Conservation (phyloP, 2,888 invertebrate species). For the Hypolimnas misippus region DNA sequence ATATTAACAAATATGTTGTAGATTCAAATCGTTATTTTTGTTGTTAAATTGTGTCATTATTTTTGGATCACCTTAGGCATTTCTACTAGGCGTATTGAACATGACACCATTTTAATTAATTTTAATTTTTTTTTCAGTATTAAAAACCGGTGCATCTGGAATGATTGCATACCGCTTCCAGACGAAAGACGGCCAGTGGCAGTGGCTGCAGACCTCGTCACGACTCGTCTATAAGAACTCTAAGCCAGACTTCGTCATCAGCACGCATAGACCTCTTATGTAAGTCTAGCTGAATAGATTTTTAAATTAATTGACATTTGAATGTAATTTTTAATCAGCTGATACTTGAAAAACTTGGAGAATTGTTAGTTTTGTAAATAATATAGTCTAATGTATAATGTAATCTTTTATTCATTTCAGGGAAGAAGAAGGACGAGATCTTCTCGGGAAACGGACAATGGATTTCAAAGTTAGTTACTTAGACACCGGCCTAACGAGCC, state of each 20-base stretch:
- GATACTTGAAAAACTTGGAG: too few species aligned
- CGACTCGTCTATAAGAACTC: constrained; percentile 99
- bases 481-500: constrained; percentile 95
- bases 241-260: constrained; percentile 99
- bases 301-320: neutral
- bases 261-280: constrained; percentile 99
- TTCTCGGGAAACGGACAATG: constrained; percentile 98
- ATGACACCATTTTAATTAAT: neutral
- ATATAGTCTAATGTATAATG: too few species aligned
- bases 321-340: neutral
- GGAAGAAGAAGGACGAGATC: constrained; percentile 99
- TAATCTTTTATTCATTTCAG: too few species aligned
- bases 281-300: constrained; percentile 73
- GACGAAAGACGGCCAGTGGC: constrained; percentile 96
- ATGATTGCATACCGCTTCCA: constrained; percentile 99
- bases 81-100: neutral
- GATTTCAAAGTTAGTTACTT: constrained; percentile 99
- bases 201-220: constrained; percentile 98
- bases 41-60: too few species aligned
- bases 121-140: constrained; percentile 86
- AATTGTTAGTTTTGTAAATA: too few species aligned
- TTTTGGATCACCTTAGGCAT: too few species aligned
- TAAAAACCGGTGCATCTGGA: constrained; percentile 99
- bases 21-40: too few species aligned
- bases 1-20: too few species aligned